Conservation (phyloP, 2,113 vertebrate genomes). For the Syngnathus typhle region DNA sequence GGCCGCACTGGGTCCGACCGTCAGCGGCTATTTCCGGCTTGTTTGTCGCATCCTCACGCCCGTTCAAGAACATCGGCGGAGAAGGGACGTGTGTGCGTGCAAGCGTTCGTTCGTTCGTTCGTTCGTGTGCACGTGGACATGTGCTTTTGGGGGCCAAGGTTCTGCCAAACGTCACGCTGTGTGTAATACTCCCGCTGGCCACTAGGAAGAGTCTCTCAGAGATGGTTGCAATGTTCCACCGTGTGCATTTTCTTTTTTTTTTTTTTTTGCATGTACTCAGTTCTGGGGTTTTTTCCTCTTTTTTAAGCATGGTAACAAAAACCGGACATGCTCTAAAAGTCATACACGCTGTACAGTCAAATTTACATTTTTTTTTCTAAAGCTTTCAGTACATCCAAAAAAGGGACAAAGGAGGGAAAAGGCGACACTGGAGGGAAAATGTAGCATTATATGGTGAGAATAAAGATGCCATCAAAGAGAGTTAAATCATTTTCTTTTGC, state of each 20-base stretch:
- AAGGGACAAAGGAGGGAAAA: conserved; percentile 21
- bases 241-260: background rate
- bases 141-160: background rate
- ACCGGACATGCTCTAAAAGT: conserved; percentile 73
- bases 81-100: background rate
- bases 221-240: background rate
- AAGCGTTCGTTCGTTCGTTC: background rate
- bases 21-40: background rate
- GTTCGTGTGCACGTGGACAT: background rate
- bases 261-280: conserved; percentile 55
- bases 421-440: conserved; percentile 5
- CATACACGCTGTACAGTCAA: conserved; percentile 72
- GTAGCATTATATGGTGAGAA: background rate
- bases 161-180: background rate
- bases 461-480: background rate
- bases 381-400: conserved; percentile 69
- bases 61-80: background rate
- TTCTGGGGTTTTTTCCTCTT: conserved; percentile 43
- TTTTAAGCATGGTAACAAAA: conserved; percentile 66
- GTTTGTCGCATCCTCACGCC: background rate
- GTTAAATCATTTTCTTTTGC: too few species aligned
- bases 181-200: conserved; percentile 23
- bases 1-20: conserved; percentile 4
- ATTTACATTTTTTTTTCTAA: conserved; percentile 68
- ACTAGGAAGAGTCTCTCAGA: conserved; percentile 18